Evolutionary conservation across 2,797 vertebrate genomes (phyloP), one percentile per base, ranked within the genome.

Genomic region (Anableps anableps): DNA sequence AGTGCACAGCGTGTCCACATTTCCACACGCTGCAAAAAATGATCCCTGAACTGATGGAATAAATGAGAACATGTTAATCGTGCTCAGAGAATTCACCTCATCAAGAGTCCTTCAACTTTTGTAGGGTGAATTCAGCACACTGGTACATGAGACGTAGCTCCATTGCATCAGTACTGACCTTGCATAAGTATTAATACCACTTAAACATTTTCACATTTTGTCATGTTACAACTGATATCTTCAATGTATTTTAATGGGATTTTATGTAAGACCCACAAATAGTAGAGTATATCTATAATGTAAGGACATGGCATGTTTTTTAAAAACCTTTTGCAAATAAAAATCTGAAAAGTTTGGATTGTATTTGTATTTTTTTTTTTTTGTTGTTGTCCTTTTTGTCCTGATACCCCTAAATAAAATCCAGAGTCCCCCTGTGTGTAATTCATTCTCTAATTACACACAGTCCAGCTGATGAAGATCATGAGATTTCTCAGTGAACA

Each of bases 1-100:
- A 88, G 78, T 76, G 23, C 82, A 76, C 70, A 83, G 87, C 78
- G 31, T 50, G 45, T 53, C 66, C 82, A 77, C 75, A 72, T 68
- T 76, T 58, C 68, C 74, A 60, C 31, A 85, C 48, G 19, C 74
- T 58, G 73, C 48, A 87, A 58, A 80, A 80, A 51, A 43, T 43
- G 41, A 4, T 43, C 83, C 51, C 62, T 21, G 17, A 79, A 50
- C 29, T 41, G 45, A 13, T 3, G 38, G 48, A 78, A 81, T 60
- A 74, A n/a, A 82, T 23, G 21, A 58, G 68, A 55, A 72, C 72
- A 66, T 75, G 74, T 78, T 74, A 86, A 85, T 88, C 74, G 71
- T 62, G 36, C 64, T 74, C 29, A 77, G 50, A 80, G 80, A 77
- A 78, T 85, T 89, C 79, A 85, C 51, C 78, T 74, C 53, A 31